Evolutionary conservation across 2,113 vertebrate species (phyloP), one percentile per base, ranked within the genome.

Genomic region (Megaptera novaeangliae): DNA sequence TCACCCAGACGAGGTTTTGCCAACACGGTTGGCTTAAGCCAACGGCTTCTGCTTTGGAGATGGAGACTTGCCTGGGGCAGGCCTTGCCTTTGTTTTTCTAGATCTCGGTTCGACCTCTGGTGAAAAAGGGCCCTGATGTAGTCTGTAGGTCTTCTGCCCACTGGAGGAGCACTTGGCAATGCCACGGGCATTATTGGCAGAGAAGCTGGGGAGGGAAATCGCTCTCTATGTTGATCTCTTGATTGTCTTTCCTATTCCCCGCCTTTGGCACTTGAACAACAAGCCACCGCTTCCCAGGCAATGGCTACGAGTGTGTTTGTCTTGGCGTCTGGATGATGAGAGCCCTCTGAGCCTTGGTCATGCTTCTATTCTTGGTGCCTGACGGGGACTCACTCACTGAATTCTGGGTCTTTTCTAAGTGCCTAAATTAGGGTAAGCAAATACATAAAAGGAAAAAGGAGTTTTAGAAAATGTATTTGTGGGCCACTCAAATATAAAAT

Each of bases 91-190:
- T 44, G 46, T n/a, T 39, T 61, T 44, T 23, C 23, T 3, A 46
- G 36, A 5, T 29, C 8, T 34, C 66, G 7, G 52, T 52, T 0
- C 17, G 52, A 52, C 52, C 52, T 69, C 39, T 29, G 6, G 12
- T 6, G 46, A 34, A 10, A n/a, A 11, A 68, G 41, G 10, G 23
- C 44, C 6, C 0, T 0, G 18, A 59, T 5, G 34, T 1, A 1
- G 29, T 34, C 39, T 7, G 46, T 4, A 2, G 81, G 55, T 31
- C 55, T n/a, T 21, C 15, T 2, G 27, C 34, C 88, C 15, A 15
- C 20, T 23, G 34, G 15, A 34, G 91, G 34, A 7, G 46, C 14
- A 1, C 39, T 1, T 20, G 59, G 41, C 27, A 1, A 36, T 1
- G 44, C 61, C 69, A 52, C 0, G 1, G 85, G 59, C 21, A 6